Evolutionary conservation across 1,140 invertebrate genomes (phyloP).

Genomic region (Diuraphis noxia): DNA sequence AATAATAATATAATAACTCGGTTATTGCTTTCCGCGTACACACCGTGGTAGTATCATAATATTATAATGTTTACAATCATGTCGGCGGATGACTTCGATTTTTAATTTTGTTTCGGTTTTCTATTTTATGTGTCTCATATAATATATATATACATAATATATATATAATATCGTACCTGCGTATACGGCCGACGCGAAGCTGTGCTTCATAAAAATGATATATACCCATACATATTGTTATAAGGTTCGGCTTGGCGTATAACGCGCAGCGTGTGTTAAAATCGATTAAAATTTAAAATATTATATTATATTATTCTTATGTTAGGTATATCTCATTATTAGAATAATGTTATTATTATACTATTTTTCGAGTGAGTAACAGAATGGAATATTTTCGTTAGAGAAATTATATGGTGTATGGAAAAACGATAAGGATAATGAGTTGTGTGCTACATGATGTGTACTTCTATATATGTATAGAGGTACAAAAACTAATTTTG

Average conservation of each 20-base stretch:
- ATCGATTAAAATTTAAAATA: constrained; percentile 38
- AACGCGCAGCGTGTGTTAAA: constrained; percentile 32
- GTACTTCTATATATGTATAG: too few species aligned
- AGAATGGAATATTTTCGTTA: neutral
- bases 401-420: neutral
- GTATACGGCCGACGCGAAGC: neutral
- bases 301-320: neutral
- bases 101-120: constrained; percentile 14
- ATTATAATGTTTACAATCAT: neutral
- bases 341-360: neutral
- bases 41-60: too few species aligned
- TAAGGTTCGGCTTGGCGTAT: neutral
- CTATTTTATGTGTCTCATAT: neutral
- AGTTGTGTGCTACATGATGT: neutral
- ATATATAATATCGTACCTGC: neutral
- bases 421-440: neutral
- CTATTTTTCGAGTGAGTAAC: neutral
- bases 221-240: constrained; percentile 11
- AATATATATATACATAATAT: too few species aligned
- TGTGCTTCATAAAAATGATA: neutral
- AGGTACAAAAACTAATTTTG: neutral
- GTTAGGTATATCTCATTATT: constrained; percentile 4
- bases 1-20: neutral
- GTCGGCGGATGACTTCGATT: constrained; percentile 8
- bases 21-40: neutral